phyloP scores from a whole-genome alignment of 2,888 invertebrate species.

The Pandemis heparana region DNA sequence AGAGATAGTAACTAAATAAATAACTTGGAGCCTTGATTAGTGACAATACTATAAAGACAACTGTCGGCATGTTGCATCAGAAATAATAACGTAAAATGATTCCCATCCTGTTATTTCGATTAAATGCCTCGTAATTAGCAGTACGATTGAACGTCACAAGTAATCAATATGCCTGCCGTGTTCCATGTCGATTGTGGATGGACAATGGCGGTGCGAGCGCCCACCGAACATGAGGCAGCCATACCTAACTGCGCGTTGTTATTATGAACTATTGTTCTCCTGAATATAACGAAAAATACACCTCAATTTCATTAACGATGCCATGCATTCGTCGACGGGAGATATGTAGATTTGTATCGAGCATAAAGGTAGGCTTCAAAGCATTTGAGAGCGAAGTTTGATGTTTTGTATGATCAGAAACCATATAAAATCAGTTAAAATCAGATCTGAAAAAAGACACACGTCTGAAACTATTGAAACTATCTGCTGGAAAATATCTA shows the following conservation, averaged over 20 bases:
- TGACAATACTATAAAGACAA: no score
- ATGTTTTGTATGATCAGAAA: neutral
- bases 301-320: constrained; percentile 59
- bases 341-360: neutral
- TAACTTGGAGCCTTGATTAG: no score
- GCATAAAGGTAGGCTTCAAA: neutral
- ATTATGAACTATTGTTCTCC: constrained; percentile 78
- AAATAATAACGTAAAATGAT: constrained; percentile 2
- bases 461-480: no score
- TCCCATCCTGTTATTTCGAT: constrained; percentile 40
- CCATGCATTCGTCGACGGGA: constrained; percentile 8
- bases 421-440: no score
- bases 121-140: constrained; percentile 74
- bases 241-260: constrained; percentile 57
- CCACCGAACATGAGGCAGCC: constrained; percentile 52
- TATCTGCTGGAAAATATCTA: no score
- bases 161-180: constrained; percentile 77
- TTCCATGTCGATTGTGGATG: constrained; percentile 78
- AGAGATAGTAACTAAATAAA: no score
- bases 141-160: constrained; percentile 67
- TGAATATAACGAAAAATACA: constrained; percentile 58
- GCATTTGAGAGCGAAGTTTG: neutral
- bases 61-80: neutral
- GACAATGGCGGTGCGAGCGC: constrained; percentile 70
- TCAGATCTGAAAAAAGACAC: neutral